Conservation (phyloP, 1,140 invertebrate genomes). For the Carposina sasakii region DNA sequence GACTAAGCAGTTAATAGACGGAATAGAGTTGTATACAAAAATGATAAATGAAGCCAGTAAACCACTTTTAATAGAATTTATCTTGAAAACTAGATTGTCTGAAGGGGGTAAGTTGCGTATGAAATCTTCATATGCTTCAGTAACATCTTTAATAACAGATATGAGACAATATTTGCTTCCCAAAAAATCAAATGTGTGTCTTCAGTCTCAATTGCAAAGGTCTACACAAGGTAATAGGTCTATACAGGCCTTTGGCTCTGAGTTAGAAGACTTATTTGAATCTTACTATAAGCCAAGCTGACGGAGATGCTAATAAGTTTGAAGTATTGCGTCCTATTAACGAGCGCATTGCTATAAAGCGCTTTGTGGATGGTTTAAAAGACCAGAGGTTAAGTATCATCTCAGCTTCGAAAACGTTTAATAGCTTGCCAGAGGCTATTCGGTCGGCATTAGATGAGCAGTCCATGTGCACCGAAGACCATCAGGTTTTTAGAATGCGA, state of each 20-base stretch:
- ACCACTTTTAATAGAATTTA: background rate
- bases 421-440: constrained; percentile 1
- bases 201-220: no score
- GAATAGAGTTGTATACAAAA: constrained; percentile 21
- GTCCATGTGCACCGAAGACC: background rate
- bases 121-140: background rate
- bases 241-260: background rate
- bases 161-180: background rate
- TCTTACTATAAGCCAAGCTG: constrained; percentile 6
- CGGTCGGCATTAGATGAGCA: constrained; percentile 8
- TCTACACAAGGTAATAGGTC: background rate
- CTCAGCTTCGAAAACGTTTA: background rate
- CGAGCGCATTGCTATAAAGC: constrained; percentile 3
- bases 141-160: background rate
- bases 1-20: constrained; percentile 26
- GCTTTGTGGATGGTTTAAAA: constrained; percentile 4
- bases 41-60: constrained; percentile 6
- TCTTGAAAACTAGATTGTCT: constrained; percentile 8
- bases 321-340: constrained; percentile 1
- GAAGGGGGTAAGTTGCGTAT: background rate
- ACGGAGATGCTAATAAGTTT: background rate
- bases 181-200: no score
- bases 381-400: constrained; percentile 3
- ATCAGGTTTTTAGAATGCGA: background rate
- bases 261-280: constrained; percentile 11